Evolutionary conservation across 2,113 vertebrate genomes (phyloP).

Genomic region (Rhinolophus sinicus): DNA sequence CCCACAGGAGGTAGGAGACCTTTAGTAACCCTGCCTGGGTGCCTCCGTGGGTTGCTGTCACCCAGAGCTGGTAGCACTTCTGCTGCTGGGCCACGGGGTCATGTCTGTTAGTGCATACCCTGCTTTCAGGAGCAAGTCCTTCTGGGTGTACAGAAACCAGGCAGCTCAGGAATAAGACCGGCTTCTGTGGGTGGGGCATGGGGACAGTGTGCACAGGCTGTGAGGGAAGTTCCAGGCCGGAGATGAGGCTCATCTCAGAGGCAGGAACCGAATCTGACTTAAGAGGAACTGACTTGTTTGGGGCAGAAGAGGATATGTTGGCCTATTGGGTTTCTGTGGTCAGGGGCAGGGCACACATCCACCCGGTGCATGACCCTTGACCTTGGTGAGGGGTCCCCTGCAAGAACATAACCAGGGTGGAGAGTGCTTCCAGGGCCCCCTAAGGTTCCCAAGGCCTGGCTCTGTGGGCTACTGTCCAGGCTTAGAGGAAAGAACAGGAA

Average conservation of each 20-base stretch:
- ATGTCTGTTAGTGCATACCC: fast-evolving
- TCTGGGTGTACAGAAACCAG: background rate
- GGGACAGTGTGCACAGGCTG: fast-evolving
- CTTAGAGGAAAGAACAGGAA: background rate
- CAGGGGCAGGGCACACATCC: background rate
- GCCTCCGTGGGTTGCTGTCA: too few species aligned
- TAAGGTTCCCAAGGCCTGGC: background rate
- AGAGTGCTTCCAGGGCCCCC: background rate
- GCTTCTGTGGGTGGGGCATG: background rate
- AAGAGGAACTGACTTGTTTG: conserved; percentile 17
- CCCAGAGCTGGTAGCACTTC: fast-evolving
- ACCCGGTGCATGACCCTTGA: background rate
- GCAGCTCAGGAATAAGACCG: fast-evolving
- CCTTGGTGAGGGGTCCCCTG: background rate
- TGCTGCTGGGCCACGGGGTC: fast-evolving
- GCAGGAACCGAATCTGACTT: background rate
- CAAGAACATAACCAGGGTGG: too few species aligned
- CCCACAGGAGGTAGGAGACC: too few species aligned
- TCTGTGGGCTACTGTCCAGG: fast-evolving
- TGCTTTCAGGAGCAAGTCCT: background rate
- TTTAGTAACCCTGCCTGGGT: fast-evolving
- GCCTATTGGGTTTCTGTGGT: background rate
- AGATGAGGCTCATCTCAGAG: background rate
- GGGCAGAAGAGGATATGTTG: background rate
- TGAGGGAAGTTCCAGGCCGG: background rate